Base-by-base conservation (phyloP, 2,113 vertebrate genomes). In the Sigmodon hispidus region DNA sequence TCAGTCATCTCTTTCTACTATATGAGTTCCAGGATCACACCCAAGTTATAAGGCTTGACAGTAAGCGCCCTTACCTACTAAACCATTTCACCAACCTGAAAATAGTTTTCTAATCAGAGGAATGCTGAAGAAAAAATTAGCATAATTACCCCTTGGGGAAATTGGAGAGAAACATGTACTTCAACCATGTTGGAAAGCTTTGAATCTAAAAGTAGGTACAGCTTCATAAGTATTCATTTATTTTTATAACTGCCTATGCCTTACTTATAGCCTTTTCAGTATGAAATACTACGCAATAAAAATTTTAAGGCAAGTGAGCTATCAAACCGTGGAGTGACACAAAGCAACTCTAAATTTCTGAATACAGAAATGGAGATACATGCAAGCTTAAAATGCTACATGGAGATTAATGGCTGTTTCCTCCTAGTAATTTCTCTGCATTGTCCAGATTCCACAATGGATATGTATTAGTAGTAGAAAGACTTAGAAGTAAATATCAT, bases 401-500 rank as follows among this genome's bases (percentile, higher is more conserved):
- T 91, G 34, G 43, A 87, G 7, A 61, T 61, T 88, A 87, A 87
- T 67, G 65, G 1, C 76, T 73, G 7, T 85, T 87, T 84, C 45
- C 72, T 91, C 87, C 76, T 90, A 88, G 65, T 22, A 90, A 21
- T 15, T 80, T 95, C 89, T 93, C 59, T 77, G 4, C 84, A 45
- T 93, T 93, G 94, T 97, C 31, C 36, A 95, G 79, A 73, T 89
- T 93, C 22, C 90, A 61, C 15, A 93, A 50, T 86, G 45, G 43
- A 63, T 31, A 77, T 69, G 13, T 59, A 63, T 94, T 48, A 89
- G 76, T 85, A 75, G 55, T 79, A 92, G 70, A 86, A 92, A 93
- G 84, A 90, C 75, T 55, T 11, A 80, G 17, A 81, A 43, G 15
- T 91, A 52, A 73, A 40, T 50, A 52, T 63, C 72, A 84, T 10